Conservation (phyloP, 1,140 invertebrate species). For the Metaphire vulgaris region DNA sequence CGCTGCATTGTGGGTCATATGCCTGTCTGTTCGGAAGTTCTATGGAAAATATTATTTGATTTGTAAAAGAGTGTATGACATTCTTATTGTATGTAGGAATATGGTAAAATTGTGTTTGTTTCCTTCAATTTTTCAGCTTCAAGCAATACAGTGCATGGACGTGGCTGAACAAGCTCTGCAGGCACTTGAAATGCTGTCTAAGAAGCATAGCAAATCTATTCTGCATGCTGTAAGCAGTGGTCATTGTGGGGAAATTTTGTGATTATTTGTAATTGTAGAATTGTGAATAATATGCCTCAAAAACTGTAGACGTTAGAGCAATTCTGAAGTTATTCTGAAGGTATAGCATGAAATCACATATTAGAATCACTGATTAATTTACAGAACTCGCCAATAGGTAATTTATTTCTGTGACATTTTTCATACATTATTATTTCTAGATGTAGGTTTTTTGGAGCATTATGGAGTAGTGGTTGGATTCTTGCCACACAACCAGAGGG, state of each 20-base stretch:
- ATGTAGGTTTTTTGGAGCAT: too few species aligned
- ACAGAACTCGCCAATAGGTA: neutral
- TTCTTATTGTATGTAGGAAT: too few species aligned
- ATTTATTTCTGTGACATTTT: too few species aligned
- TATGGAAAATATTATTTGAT: too few species aligned
- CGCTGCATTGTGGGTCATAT: too few species aligned
- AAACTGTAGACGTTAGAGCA: neutral
- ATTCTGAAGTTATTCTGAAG: neutral
- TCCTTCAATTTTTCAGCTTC: conserved; percentile 58
- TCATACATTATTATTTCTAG: too few species aligned
- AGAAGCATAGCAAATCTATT: conserved; percentile 92
- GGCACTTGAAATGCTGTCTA: conserved; percentile 89
- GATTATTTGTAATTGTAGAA: neutral
- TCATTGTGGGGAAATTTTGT: neutral
- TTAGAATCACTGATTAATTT: neutral
- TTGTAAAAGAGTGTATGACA: too few species aligned
- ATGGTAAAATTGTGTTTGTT: too few species aligned
- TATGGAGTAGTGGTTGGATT: too few species aligned
- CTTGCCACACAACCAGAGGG: too few species aligned
- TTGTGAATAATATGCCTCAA: neutral
- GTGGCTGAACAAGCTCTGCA: conserved; percentile 95
- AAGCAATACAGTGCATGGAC: conserved; percentile 98
- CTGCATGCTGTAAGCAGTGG: conserved; percentile 69
- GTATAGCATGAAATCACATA: neutral
- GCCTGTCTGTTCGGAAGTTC: too few species aligned